Evolutionary conservation across 2,888 invertebrate species (phyloP).

Genomic region (Zelleria hepariella): DNA sequence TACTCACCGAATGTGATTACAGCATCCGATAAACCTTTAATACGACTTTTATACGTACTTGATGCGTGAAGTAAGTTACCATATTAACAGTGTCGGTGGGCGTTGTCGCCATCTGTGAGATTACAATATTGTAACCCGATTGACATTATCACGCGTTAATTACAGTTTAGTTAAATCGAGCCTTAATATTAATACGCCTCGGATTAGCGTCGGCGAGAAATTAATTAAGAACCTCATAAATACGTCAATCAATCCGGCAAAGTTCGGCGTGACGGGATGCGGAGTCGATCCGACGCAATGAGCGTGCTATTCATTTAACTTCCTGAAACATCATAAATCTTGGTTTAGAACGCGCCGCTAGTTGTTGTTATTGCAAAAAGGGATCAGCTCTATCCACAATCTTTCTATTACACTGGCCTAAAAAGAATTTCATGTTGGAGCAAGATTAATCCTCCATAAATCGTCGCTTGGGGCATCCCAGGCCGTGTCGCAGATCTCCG

Average conservation of each 20-base stretch:
- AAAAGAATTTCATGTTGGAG: background rate
- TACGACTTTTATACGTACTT: too few species aligned
- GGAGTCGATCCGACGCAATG: background rate
- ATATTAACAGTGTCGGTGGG: background rate
- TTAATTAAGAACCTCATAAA: background rate
- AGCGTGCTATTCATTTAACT: background rate
- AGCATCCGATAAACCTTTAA: too few species aligned
- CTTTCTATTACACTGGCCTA: background rate
- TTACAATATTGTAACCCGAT: background rate
- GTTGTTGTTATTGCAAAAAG: background rate
- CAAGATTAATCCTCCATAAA: background rate
- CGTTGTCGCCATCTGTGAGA: background rate
- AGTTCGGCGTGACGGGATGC: background rate
- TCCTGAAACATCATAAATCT: background rate
- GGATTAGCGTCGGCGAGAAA: background rate
- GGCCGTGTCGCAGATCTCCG: too few species aligned
- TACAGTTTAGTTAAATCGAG: background rate
- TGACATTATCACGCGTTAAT: background rate
- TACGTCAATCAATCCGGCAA: background rate
- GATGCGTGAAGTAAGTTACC: background rate
- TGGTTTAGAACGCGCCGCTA: background rate
- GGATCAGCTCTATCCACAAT: background rate
- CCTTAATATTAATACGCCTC: background rate
- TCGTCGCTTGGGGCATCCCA: too few species aligned
- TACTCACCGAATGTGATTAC: too few species aligned